phyloP scores from a whole-genome alignment of 2,797 vertebrate species.

The Falco concolor region DNA sequence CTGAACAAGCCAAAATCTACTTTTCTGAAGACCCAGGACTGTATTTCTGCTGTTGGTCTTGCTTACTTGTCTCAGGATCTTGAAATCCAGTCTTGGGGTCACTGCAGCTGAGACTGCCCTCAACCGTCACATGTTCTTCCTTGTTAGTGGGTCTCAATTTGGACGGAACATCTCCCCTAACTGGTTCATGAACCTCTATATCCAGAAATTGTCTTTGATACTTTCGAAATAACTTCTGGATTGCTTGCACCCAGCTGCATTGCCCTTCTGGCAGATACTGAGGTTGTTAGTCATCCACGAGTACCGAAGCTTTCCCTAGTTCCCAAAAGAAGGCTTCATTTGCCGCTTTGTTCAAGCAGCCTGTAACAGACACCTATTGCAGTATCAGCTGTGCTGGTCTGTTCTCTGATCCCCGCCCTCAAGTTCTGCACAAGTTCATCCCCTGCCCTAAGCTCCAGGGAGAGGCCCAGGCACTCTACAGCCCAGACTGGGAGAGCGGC shows the following conservation, averaged over 20 bases:
- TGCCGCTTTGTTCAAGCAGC: not conserved
- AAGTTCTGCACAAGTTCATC: not conserved
- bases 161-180: not conserved
- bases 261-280: not conserved
- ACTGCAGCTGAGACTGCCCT: not conserved
- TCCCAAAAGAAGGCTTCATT: not conserved
- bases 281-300: not conserved
- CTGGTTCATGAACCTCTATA: not conserved
- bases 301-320: not conserved
- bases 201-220: not conserved
- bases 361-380: not conserved
- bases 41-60: not conserved
- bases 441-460: not conserved
- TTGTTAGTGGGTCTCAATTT: not conserved
- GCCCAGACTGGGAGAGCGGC: too few species aligned
- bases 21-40: not conserved
- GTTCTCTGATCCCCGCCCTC: not conserved
- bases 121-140: not conserved
- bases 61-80: not conserved
- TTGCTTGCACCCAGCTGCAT: not conserved
- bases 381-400: not conserved
- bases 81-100: not conserved
- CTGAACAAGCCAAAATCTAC: not conserved
- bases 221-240: not conserved
- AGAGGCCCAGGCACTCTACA: not conserved